phyloP scores from a whole-genome alignment of 2,113 vertebrate genomes.

The Willisornis vidua region DNA sequence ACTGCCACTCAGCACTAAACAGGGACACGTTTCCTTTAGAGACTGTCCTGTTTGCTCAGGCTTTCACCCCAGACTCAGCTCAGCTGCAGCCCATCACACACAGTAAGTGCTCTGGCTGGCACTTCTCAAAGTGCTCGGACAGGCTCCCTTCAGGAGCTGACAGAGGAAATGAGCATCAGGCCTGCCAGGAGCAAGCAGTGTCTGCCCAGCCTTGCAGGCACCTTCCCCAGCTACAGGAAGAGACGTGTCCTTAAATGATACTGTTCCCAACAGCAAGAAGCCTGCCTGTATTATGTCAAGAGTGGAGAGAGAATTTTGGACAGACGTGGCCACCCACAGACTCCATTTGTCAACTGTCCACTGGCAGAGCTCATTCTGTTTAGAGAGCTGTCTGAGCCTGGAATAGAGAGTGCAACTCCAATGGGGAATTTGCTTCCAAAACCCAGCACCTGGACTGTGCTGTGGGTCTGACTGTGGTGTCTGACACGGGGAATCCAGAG shows the following conservation, averaged over 20 bases:
- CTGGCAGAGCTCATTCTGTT: rapidly evolving
- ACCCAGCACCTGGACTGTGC: background rate
- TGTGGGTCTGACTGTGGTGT: background rate
- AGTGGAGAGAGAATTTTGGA: background rate
- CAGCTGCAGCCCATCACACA: background rate
- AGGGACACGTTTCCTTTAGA: background rate
- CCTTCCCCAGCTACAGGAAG: background rate
- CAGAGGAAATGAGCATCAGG: background rate
- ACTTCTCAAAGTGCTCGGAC: too few species aligned
- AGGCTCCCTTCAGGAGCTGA: background rate
- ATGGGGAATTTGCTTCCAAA: background rate
- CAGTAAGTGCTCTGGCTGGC: background rate
- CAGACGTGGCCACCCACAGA: rapidly evolving
- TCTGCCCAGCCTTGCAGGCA: background rate
- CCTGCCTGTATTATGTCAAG: background rate
- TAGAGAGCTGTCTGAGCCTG: background rate
- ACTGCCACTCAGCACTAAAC: background rate
- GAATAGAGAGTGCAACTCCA: rapidly evolving
- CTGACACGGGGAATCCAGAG: background rate
- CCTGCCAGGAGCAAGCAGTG: background rate
- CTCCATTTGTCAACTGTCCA: rapidly evolving
- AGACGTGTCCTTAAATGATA: background rate
- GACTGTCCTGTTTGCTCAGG: background rate
- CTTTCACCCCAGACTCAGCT: background rate
- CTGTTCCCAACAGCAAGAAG: background rate